phyloP scores from a whole-genome alignment of 2,797 vertebrate genomes.

The Atherinosoma microstoma region DNA sequence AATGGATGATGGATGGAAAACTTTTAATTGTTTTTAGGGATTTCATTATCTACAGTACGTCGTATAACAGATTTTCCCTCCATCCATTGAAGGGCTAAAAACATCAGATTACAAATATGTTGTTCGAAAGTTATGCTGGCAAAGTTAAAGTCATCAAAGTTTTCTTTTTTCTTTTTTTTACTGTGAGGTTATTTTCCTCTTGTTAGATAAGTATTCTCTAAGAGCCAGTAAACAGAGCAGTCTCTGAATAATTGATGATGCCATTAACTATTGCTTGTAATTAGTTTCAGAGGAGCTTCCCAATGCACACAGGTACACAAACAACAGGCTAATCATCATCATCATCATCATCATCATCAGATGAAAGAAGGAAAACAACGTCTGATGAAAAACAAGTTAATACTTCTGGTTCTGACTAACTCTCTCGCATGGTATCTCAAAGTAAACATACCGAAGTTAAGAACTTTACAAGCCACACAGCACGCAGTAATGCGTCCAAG shows the following conservation, averaged over 20 bases:
- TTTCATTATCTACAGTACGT: too few species aligned
- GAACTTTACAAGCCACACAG: neutral
- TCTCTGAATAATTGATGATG: constrained; percentile 66
- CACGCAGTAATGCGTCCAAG: neutral
- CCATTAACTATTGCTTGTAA: constrained; percentile 36
- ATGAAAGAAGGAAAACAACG: constrained; percentile 23
- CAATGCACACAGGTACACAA: constrained; percentile 32
- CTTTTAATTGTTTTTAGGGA: too few species aligned
- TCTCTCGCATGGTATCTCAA: constrained; percentile 3
- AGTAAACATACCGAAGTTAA: constrained; percentile 7
- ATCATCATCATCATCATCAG: neutral
- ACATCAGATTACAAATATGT: neutral
- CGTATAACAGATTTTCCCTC: neutral
- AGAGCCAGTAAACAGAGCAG: constrained; percentile 16
- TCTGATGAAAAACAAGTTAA: constrained; percentile 34
- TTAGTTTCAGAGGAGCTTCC: constrained; percentile 55
- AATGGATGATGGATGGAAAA: too few species aligned
- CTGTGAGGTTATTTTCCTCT: neutral
- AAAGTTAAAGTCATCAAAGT: neutral
- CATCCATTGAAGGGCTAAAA: neutral
- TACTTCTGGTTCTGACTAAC: neutral
- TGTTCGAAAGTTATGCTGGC: constrained; percentile 17
- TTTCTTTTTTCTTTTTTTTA: neutral
- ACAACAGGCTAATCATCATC: constrained; percentile 29
- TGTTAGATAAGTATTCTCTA: constrained; percentile 2